Percentiles rank a stretch among this genome's conserved stretches.
Evolutionary conservation across 2,113 vertebrate genomes (phyloP).

Genomic region (Hippocampus zosterae): DNA sequence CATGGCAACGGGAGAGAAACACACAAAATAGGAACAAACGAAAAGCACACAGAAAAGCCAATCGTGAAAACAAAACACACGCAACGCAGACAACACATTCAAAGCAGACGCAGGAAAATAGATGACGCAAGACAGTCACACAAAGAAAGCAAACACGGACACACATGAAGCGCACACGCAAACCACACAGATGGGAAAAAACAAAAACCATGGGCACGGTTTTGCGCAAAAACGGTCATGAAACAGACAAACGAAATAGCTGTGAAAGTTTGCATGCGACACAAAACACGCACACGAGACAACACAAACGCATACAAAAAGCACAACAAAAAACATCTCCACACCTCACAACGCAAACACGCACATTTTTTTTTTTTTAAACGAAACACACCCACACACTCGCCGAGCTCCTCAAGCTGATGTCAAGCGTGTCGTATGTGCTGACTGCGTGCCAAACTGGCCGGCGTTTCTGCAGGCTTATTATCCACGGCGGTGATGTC

Average conservation of each 20-base stretch:
- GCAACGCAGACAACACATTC: background rate
- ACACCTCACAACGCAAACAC: background rate
- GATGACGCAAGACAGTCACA: background rate
- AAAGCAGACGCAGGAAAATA: background rate
- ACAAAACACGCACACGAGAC: background rate
- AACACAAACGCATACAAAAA: background rate
- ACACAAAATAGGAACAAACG: background rate
- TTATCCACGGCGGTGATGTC: constrained; percentile 33
- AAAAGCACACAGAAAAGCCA: background rate
- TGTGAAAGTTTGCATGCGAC: too few species aligned
- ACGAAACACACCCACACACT: background rate
- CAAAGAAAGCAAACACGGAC: background rate
- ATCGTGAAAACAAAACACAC: background rate
- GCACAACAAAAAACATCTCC: background rate
- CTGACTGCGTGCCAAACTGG: constrained; percentile 52
- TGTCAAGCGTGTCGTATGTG: constrained; percentile 62
- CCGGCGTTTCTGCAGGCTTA: constrained; percentile 46
- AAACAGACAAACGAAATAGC: background rate
- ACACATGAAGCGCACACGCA: background rate
- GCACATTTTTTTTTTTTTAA: too few species aligned
- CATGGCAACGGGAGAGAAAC: constrained; percentile 66
- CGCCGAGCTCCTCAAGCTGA: constrained; percentile 62
- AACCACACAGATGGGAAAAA: background rate
- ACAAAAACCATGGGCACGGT: background rate
- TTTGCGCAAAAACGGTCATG: background rate